A percentile compares a stretch with the other conserved stretches of the same genome.
phyloP scores from a whole-genome alignment of 2,888 invertebrate species.

The Empis livida region DNA sequence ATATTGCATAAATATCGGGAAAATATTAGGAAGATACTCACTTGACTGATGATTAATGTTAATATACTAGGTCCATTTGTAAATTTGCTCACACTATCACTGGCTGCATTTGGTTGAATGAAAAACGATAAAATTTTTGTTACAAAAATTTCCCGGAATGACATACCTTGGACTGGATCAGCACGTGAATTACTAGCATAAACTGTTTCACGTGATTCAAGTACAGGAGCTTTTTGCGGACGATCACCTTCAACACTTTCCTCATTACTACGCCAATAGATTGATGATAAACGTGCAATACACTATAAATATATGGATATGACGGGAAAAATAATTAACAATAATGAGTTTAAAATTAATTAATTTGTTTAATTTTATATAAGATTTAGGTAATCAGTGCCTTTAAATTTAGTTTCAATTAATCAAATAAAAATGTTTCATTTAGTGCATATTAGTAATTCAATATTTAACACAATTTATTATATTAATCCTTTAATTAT shows the following conservation, averaged over 20 bases:
- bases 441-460: too few relatives aligned
- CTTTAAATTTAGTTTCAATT: too few relatives aligned
- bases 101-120: constrained; percentile 35
- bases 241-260: constrained; percentile 59
- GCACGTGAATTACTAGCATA: constrained; percentile 44
- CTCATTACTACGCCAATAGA: constrained; percentile 62
- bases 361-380: too few relatives aligned
- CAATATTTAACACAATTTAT: too few relatives aligned
- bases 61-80: constrained; percentile 8
- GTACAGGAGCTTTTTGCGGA: constrained; percentile 49
- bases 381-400: too few relatives aligned
- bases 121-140: constrained; percentile 37
- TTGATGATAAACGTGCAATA: constrained; percentile 54
- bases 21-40: constrained; percentile 4
- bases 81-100: constrained; percentile 19
- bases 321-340: too few relatives aligned
- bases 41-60: constrained; percentile 4
- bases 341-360: too few relatives aligned
- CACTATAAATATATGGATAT: constrained; percentile 36
- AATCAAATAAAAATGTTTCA: too few relatives aligned
- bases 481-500: too few relatives aligned
- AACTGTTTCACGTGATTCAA: constrained; percentile 55
- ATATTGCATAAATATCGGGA: constrained; percentile 11
- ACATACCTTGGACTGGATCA: constrained; percentile 56
- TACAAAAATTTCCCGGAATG: constrained; percentile 36